Base-by-base conservation (phyloP, 2,797 vertebrate genomes). In the Xyrichtys novacula region DNA sequence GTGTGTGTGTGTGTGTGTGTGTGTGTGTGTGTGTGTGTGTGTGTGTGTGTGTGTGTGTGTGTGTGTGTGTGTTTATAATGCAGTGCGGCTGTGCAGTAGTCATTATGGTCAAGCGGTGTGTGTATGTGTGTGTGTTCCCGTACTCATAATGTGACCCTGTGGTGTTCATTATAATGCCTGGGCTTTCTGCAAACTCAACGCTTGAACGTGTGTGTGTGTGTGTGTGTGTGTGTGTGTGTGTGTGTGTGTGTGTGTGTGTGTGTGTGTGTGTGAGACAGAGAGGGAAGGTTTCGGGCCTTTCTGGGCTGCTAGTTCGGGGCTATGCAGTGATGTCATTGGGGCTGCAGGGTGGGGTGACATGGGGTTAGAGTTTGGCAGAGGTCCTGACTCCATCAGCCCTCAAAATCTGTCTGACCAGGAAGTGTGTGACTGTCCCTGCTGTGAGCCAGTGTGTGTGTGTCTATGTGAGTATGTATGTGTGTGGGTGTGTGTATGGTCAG, bases 341-440 rank as follows among this genome's bases (percentile, higher is more conserved):
- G 77, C 74, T 25, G 68, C 77, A 80, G 85, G 85, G 85, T 80
- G 85, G 85, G 73, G 87, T 86, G 66, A 81, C 75, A 82, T 85
- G 69, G 83, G 76, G 75, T 84, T 83, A 74, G 72, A 76, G 61
- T 74, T 78, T 89, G 85, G 87, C 85, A 64, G 52, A 57, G 68
- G 71, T 70, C 79, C 81, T 71, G 83, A 80, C 70, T 79, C 78
- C 80, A 76, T 61, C 56, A 62, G 59, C 34, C 58, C 38, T 65
- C 63, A 71, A 67, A 65, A 64, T 61, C 59, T 65, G 44, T 61
- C 74, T 75, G 72, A 82, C 69, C 75, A 71, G 55, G 57, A 62
- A 52, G 60, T 64, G 48, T 82, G 80, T 70, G 64, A 69, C 56
- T 2, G 76, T 77, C 39, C 39, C 23, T 16, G 31, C 36, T 23